Percentiles rank a stretch among this genome's conserved stretches.
These are phyloP conservation scores for Ctenomys sociabilis DNA, from an alignment of 2,113 vertebrate genomes.

Conservation along the genomic window DNA sequence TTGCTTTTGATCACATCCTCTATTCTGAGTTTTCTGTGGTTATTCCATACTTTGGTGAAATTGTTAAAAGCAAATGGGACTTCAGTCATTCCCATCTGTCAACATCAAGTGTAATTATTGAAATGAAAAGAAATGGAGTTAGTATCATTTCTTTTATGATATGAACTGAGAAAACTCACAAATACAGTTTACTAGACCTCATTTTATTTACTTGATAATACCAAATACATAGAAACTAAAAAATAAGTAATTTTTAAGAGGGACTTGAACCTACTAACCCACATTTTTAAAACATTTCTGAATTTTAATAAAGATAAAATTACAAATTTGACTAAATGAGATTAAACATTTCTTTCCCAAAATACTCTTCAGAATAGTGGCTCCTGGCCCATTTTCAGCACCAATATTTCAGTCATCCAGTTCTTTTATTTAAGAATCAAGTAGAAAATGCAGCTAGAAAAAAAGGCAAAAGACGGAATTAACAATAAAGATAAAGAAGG, in stretches of 20 bases:
- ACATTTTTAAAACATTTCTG: background rate
- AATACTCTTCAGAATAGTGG: background rate
- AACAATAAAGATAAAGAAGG: background rate
- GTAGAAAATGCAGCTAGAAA: constrained; percentile 38
- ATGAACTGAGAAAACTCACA: background rate
- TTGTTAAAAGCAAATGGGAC: constrained; percentile 35
- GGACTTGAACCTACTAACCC: background rate
- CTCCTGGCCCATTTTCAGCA: constrained; percentile 64
- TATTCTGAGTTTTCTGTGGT: background rate
- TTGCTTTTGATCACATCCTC: background rate
- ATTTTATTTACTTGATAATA: constrained; percentile 38
- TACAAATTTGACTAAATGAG: constrained; percentile 30
- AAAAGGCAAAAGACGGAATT: background rate
- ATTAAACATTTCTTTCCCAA: background rate
- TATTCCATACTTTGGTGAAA: background rate
- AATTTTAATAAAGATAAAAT: constrained; percentile 60
- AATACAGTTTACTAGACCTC: background rate
- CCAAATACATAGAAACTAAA: background rate
- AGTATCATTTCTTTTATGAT: background rate
- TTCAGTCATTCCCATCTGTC: constrained; percentile 41
- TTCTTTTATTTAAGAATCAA: constrained; percentile 52
- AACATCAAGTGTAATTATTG: background rate
- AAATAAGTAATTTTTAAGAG: background rate
- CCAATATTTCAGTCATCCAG: constrained; percentile 39
- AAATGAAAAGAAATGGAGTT: constrained; percentile 38